Percentiles rank a stretch among this genome's conserved stretches.
Evolutionary conservation across 1,140 invertebrate species (phyloP).

Genomic region (Apis cerana): DNA sequence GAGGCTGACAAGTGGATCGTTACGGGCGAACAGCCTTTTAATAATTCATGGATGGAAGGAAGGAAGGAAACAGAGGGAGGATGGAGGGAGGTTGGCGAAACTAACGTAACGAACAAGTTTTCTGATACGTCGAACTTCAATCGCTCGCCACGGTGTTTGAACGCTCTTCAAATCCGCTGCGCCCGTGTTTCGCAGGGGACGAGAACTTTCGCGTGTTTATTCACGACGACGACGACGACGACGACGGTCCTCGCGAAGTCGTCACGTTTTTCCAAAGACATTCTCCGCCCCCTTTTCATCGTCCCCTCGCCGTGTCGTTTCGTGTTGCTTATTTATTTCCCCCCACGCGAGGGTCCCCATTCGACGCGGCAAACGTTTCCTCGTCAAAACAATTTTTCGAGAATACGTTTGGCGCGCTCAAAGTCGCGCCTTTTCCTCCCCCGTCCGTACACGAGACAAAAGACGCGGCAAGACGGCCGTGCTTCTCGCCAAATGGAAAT

Average conservation of each 20-base stretch:
- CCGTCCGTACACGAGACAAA: not conserved
- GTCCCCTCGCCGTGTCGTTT: not conserved
- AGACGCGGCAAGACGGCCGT: not conserved
- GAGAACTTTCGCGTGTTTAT: slow-evolving; percentile 48
- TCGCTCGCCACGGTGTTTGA: slow-evolving; percentile 7
- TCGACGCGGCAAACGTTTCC: slow-evolving; percentile 15
- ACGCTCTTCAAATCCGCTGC: slow-evolving; percentile 6
- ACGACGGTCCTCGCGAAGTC: not conserved
- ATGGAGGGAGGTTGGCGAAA: not conserved
- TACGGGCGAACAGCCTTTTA: slow-evolving; percentile 35
- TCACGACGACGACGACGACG: slow-evolving; percentile 12
- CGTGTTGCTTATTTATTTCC: slow-evolving; percentile 3
- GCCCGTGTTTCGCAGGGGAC: slow-evolving; percentile 11
- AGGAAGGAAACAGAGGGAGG: not conserved
- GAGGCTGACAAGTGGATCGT: slow-evolving; percentile 18
- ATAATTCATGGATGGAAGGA: slow-evolving; percentile 48
- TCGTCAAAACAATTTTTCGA: slow-evolving; percentile 32
- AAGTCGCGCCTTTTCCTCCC: not conserved
- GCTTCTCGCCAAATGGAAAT: not conserved
- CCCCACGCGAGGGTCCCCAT: not conserved
- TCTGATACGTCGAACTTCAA: slow-evolving; percentile 47
- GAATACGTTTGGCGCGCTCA: not conserved
- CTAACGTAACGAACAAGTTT: slow-evolving; percentile 44
- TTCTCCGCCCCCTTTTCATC: not conserved
- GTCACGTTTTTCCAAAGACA: slow-evolving; percentile 60